Evolutionary conservation across 2,888 invertebrate genomes (phyloP).

Genomic region (Vannuccia rotundouncinata): DNA sequence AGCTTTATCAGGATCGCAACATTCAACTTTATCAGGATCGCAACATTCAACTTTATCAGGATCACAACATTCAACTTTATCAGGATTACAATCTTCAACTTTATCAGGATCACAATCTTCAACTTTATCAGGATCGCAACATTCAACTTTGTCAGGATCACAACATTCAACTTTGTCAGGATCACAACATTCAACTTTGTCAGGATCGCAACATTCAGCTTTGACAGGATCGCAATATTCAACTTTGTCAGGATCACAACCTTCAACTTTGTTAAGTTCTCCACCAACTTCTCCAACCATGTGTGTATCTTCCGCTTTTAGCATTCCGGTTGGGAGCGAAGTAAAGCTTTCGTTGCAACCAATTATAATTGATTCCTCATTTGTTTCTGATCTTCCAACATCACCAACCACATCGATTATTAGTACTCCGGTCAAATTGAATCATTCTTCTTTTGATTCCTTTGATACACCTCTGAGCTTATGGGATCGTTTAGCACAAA

Average conservation of each 20-base stretch:
- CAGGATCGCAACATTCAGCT: too few relatives aligned
- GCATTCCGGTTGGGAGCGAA: not conserved
- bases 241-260: not conserved
- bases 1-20: too few relatives aligned
- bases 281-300: not conserved
- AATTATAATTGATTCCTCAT: not conserved
- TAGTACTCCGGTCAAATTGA: not conserved
- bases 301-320: not conserved
- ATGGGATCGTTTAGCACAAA: not conserved
- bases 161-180: too few relatives aligned
- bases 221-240: too few relatives aligned
- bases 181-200: too few relatives aligned
- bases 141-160: too few relatives aligned
- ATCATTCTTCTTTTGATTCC: not conserved
- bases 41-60: too few relatives aligned
- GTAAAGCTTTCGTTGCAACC: not conserved
- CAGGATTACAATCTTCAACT: too few relatives aligned
- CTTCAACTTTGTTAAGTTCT: not conserved
- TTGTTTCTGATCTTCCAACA: not conserved
- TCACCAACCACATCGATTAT: not conserved
- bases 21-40: too few relatives aligned
- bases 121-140: too few relatives aligned
- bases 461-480: not conserved
- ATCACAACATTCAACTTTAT: too few relatives aligned
- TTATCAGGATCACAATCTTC: too few relatives aligned